Base-by-base conservation (phyloP, 1,140 invertebrate genomes). In the Galendromus occidentalis region DNA sequence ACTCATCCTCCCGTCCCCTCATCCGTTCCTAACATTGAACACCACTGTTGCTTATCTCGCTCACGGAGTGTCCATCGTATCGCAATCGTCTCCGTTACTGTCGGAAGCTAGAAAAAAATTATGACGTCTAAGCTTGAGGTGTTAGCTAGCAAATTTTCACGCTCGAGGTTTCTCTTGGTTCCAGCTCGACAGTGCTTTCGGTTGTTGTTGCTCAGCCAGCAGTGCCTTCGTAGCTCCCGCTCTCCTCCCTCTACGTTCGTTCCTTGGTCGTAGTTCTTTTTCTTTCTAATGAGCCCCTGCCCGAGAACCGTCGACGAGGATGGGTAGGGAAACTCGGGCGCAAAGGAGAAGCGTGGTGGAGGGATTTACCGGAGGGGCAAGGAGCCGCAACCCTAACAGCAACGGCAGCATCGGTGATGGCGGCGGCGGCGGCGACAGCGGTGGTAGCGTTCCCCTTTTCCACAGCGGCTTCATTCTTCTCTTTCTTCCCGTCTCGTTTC, bases 271-370 rank as follows among this genome's bases (percentile, higher is more conserved):
- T 25, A 59, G 51, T 59, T 59, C 51, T 59, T 59, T 59, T 59
- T 59, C 51, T 59, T 33, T 59, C 51, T 59, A 59, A 59, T 59
- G 51, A 59, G 51, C 51, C 51, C 51, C 51, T 20, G 51, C 51
- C 51, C 51, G 14, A 59, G 51, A 14, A 25, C 51, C 51, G 25
- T 25, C 33, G 33, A 39, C 33, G 33, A 39, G 33, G 33, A 39
- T 39, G 33, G 33, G n/a, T n/a, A 39, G 33, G 33, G 33, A 39
- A 39, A 39, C 33, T 39, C 9, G 33, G 33, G 33, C 33, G 33
- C 33, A 39, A 39, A 39, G 33, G 33, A 39, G 33, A 39, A 39
- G 33, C 4, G 33, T n/a, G n/a, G n/a, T n/a, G n/a, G n/a, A n/a
- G n/a, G n/a, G n/a, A n/a, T n/a, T n/a, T n/a, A n/a, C n/a, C n/a